These are phyloP conservation scores for Ostrea denselamellosa DNA, from an alignment of 1,140 invertebrate species.

Conservation along the genomic window DNA sequence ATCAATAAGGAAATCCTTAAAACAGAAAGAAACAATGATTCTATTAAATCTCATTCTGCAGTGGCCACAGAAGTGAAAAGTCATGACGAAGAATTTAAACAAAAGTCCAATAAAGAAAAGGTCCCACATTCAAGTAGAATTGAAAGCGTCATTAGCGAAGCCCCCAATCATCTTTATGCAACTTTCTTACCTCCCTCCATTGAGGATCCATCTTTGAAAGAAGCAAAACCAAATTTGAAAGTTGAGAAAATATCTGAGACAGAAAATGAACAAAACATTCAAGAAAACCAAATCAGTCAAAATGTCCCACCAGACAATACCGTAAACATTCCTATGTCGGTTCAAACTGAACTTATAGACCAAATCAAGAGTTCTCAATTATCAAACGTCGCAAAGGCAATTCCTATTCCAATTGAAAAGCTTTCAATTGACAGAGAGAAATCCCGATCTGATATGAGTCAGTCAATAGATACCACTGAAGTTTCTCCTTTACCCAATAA, in stretches of 20 bases:
- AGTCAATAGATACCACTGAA: background rate
- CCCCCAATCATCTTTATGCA: background rate
- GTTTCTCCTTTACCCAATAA: background rate
- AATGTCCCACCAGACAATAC: background rate
- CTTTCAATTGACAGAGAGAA: background rate
- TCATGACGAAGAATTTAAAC: background rate
- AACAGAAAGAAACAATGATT: background rate
- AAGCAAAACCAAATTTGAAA: background rate
- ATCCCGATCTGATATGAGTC: background rate
- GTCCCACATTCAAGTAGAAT: background rate
- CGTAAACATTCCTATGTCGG: background rate
- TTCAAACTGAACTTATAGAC: background rate
- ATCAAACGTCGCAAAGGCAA: background rate
- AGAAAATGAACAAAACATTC: background rate
- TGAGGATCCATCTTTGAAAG: slow-evolving; percentile 1
- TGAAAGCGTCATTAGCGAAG: background rate
- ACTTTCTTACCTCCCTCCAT: background rate
- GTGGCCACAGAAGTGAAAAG: background rate
- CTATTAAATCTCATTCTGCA: background rate
- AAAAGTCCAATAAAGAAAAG: background rate
- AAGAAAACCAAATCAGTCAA: background rate
- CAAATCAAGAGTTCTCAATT: background rate
- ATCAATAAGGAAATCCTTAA: background rate
- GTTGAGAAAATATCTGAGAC: background rate
- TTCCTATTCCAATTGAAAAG: background rate